Evolutionary conservation across 23 tunicate species (phyloP), one percentile per base, ranked within the genome.

Genomic region (Styela plicata): DNA sequence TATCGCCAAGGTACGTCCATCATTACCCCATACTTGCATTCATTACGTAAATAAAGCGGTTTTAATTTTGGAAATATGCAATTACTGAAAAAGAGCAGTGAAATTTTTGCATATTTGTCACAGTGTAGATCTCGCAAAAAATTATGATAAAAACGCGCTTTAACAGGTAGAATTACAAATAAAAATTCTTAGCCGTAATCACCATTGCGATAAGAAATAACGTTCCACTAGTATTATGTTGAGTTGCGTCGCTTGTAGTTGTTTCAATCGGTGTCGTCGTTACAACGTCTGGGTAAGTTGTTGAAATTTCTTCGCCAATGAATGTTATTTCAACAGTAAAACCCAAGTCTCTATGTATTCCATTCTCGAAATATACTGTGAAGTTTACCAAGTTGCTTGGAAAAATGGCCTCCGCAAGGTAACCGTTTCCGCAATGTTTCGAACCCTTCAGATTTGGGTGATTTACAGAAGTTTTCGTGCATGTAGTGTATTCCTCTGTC

Each of bases 271-370:
- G 70, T 5, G 70, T 7, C 17, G 70, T 66, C 17, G 70, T 3
- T 24, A 24, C 17, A 18, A 66, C 31, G 7, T 7, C 17, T 17
- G 70, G 29, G 10, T 10, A 3, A 10, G 70, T 7, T 27, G 29
- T 27, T 66, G 70, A 18, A 27, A 66, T 10, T 7, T 24, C 30
- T 24, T 66, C 70, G 30, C 70, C 70, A 27, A 66, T 66, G 31
- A 66, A 66, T 66, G 70, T 24, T 66, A 66, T 66, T 66, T 66
- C 18, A 3, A 66, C 31, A 27, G 70, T 66, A 66, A 66, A 66
- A 24, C 70, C 70, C 7, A 66, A 27, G 7, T 66, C 70, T 24
- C 31, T 24, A 10, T 10, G 29, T 7, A 24, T 24, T 27, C 70
- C 70, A 24, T 66, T 17, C 7, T 66, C 18, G 31, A 5, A 66